Evolutionary conservation across 2,888 invertebrate genomes (phyloP).

Genomic region (Perithous albicinctus): DNA sequence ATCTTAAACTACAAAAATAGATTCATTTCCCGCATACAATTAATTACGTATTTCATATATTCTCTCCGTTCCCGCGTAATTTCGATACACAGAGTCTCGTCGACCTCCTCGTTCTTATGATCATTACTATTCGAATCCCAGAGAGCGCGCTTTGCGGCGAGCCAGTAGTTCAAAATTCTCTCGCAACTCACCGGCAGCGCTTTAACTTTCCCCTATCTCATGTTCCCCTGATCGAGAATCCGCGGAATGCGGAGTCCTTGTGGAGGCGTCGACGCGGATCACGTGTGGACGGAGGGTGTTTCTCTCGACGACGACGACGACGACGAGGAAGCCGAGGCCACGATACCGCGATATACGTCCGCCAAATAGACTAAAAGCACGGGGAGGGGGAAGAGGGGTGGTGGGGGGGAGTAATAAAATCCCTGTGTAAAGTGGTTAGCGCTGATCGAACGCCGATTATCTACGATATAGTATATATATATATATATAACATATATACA

Average conservation of each 20-base stretch:
- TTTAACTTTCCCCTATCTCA: too few species aligned
- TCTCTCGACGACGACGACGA: constrained; percentile 44
- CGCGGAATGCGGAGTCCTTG: constrained; percentile 83
- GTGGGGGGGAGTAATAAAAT: too few species aligned
- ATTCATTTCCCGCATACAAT: neutral
- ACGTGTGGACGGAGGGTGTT: constrained; percentile 60
- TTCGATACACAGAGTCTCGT: neutral
- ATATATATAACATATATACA: constrained; percentile 73
- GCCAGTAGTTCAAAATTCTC: too few species aligned
- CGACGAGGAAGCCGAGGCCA: constrained; percentile 54
- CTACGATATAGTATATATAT: constrained; percentile 66
- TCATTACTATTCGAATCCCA: constrained; percentile 25
- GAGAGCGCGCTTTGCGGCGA: neutral
- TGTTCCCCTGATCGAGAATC: constrained; percentile 80
- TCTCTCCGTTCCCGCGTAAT: neutral
- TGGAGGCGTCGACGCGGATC: constrained; percentile 77
- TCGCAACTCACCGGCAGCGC: too few species aligned
- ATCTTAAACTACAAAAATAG: too few species aligned
- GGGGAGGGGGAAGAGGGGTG: neutral
- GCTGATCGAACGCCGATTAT: constrained; percentile 43
- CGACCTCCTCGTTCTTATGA: constrained; percentile 36
- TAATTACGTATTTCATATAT: neutral
- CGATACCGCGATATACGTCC: constrained; percentile 34
- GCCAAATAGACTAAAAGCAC: neutral
- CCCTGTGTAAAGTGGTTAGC: constrained; percentile 31